A percentile compares a stretch with the other conserved stretches of the same genome.
Conservation (phyloP, 2,797 vertebrate species). For the Clarias pachynema region DNA sequence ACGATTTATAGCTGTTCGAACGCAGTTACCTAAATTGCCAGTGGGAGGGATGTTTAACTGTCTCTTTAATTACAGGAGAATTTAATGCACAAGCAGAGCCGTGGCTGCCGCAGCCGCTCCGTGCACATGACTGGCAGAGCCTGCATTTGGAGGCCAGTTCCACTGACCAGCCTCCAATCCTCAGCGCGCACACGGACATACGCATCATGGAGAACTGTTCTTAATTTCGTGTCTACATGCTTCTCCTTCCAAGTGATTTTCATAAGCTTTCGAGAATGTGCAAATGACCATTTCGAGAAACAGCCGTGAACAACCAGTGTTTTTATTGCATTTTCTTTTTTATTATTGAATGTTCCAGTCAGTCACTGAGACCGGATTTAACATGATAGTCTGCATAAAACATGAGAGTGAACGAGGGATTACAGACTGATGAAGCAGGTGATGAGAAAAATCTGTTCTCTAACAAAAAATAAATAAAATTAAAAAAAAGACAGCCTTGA, state of each 20-base stretch:
- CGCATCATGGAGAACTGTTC: neutral
- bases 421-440: conserved; percentile 87
- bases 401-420: conserved; percentile 74
- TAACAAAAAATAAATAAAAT: conserved; percentile 62
- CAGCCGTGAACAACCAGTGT: conserved; percentile 92
- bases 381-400: conserved; percentile 92
- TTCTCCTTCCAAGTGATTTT: neutral
- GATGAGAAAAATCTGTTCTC: conserved; percentile 81
- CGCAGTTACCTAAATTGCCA: conserved; percentile 99
- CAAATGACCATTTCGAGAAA: conserved; percentile 54
- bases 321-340: conserved; percentile 90
- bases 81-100: conserved; percentile 86
- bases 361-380: conserved; percentile 91
- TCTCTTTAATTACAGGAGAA: conserved; percentile 95
- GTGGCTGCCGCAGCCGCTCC: conserved; percentile 74
- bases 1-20: conserved; percentile 98
- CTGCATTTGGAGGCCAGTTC: conserved; percentile 62
- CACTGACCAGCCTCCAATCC: neutral
- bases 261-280: neutral
- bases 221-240: neutral
- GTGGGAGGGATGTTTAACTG: conserved; percentile 97
- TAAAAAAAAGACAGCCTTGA: conserved; percentile 62
- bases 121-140: conserved; percentile 82
- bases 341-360: conserved; percentile 87
- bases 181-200: neutral